A percentile compares a stretch with the other conserved stretches of the same genome.
Conservation (phyloP, 2,888 invertebrate genomes). For the Microchrysa polita region DNA sequence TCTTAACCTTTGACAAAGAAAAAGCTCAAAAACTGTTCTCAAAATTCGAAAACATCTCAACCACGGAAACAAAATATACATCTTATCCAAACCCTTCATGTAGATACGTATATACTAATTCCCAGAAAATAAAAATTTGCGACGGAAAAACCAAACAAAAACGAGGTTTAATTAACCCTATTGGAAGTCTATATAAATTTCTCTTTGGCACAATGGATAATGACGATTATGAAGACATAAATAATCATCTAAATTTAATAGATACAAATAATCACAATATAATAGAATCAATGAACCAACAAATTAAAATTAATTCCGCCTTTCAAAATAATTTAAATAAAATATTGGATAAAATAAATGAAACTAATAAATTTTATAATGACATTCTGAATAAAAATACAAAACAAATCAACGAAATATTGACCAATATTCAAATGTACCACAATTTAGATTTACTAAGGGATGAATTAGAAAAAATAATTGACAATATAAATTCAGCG, state of each 20-base stretch:
- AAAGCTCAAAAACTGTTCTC: too few relatives aligned
- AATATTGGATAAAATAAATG: neutral
- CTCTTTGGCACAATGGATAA: constrained; percentile 25
- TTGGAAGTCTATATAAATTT: constrained; percentile 14
- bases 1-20: neutral
- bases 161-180: constrained; percentile 9
- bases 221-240: constrained; percentile 16
- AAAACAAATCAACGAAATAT: neutral
- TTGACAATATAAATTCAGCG: constrained; percentile 14
- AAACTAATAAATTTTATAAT: too few relatives aligned
- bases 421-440: neutral
- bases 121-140: neutral
- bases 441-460: neutral
- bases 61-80: too few relatives aligned
- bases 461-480: constrained; percentile 3
- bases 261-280: constrained; percentile 9
- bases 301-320: constrained; percentile 14
- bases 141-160: neutral
- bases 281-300: constrained; percentile 6
- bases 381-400: neutral
- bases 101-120: too few relatives aligned
- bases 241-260: constrained; percentile 3
- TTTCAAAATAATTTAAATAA: constrained; percentile 24
- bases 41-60: too few relatives aligned
- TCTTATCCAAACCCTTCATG: too few relatives aligned